Evolutionary conservation across 2,797 vertebrate species (phyloP).

Genomic region (Crotalus adamanteus): DNA sequence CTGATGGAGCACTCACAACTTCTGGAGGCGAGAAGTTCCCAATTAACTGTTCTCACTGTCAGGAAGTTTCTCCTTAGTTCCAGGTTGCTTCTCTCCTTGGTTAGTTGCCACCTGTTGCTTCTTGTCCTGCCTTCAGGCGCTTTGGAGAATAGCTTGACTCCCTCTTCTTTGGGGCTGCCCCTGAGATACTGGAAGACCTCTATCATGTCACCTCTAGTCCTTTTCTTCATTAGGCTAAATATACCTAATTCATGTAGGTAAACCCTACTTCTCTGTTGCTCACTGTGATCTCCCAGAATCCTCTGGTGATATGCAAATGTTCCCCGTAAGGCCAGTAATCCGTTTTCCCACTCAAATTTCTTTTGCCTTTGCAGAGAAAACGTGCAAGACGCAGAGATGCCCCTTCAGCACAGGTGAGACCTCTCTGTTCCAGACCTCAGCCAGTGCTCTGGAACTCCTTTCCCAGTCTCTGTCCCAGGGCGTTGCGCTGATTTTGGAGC

Average conservation of each 20-base stretch:
- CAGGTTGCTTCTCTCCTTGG: no score
- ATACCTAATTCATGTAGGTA: neutral
- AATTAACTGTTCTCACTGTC: no score
- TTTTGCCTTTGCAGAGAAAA: slow-evolving; percentile 34
- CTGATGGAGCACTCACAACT: rapidly evolving
- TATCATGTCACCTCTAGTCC: no score
- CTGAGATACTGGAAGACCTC: rapidly evolving
- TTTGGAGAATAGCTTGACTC: no score
- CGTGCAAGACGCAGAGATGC: slow-evolving; percentile 6
- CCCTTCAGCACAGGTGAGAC: slow-evolving; percentile 29
- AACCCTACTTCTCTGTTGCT: neutral
- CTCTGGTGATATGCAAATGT: neutral
- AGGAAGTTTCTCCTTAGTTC: no score
- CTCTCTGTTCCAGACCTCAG: neutral
- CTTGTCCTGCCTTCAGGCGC: no score
- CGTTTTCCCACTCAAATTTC: neutral
- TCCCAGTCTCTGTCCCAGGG: neutral
- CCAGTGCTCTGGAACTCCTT: neutral
- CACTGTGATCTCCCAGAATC: neutral
- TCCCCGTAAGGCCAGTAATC: rapidly evolving
- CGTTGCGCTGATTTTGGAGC: neutral
- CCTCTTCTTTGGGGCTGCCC: no score
- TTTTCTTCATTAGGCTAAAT: no score
- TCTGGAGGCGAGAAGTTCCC: no score
- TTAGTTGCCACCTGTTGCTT: rapidly evolving